phyloP scores from a whole-genome alignment of 2,797 vertebrate species.

The Masticophis lateralis region DNA sequence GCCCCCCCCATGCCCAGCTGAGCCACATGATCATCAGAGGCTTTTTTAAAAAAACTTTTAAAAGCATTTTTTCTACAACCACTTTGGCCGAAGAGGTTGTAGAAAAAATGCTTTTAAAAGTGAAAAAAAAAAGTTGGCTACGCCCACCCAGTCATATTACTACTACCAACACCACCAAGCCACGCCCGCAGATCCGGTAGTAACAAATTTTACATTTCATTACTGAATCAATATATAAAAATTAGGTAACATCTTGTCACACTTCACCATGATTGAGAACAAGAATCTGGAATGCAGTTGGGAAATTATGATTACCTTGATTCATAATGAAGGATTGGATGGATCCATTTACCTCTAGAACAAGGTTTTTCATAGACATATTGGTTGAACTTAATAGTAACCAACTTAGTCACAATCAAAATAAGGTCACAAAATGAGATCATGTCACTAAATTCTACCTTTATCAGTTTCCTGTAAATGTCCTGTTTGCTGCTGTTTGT shows the following conservation, averaged over 20 bases:
- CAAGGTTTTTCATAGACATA: background rate
- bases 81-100: too few relatives aligned
- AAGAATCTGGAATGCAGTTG: background rate
- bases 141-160: too few relatives aligned
- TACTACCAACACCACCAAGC: too few relatives aligned
- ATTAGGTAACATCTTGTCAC: background rate
- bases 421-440: background rate
- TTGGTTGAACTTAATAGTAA: background rate
- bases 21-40: too few relatives aligned
- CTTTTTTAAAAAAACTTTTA: too few relatives aligned
- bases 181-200: too few relatives aligned
- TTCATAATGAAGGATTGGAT: background rate
- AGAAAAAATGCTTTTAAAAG: too few relatives aligned
- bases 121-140: too few relatives aligned
- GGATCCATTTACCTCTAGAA: background rate
- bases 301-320: background rate
- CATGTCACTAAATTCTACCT: background rate
- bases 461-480: background rate
- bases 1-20: too few relatives aligned
- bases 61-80: too few relatives aligned
- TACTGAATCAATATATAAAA: background rate
- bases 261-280: background rate
- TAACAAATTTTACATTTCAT: too few relatives aligned
- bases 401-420: background rate
- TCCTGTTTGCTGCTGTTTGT: background rate